Conservation (phyloP, 2,888 invertebrate species). For the Parochlus steinenii region DNA sequence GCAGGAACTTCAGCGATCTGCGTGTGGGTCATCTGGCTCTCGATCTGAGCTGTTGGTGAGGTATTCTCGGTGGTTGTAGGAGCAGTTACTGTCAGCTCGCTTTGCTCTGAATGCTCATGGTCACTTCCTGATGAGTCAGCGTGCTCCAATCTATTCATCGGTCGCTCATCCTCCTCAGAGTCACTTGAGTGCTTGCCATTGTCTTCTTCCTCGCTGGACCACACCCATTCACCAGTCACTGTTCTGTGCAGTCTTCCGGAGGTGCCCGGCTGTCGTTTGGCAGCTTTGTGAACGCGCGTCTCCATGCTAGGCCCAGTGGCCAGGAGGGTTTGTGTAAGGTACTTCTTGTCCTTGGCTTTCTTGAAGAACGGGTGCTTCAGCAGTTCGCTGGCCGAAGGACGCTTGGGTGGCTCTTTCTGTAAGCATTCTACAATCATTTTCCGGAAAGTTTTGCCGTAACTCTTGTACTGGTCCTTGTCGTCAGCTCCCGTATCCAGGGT, state of each 20-base stretch:
- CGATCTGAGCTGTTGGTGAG: constrained; percentile 28
- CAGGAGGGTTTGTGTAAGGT: constrained; percentile 68
- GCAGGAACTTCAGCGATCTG: constrained; percentile 26
- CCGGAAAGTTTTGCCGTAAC: constrained; percentile 91
- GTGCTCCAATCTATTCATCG: constrained; percentile 41
- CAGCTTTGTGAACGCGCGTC: constrained; percentile 74
- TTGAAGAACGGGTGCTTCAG: constrained; percentile 96
- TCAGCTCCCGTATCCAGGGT: constrained; percentile 88
- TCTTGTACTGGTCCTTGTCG: constrained; percentile 95
- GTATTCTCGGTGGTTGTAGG: constrained; percentile 31
- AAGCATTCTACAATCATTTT: constrained; percentile 95
- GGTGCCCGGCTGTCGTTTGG: constrained; percentile 70
- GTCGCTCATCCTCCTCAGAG: constrained; percentile 35
- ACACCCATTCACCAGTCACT: constrained; percentile 95
- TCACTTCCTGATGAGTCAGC: constrained; percentile 42
- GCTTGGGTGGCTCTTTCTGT: constrained; percentile 85
- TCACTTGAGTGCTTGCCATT: constrained; percentile 38
- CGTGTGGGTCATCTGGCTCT: constrained; percentile 17
- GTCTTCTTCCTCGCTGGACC: constrained; percentile 90
- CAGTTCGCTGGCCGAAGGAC: constrained; percentile 89
- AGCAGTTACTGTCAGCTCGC: constrained; percentile 32
- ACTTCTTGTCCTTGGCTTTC: constrained; percentile 88
- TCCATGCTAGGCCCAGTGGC: constrained; percentile 78
- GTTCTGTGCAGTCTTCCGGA: constrained; percentile 78
- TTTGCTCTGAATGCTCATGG: constrained; percentile 28